Percentiles rank a stretch among this genome's conserved stretches.
Conservation (phyloP, 2,113 vertebrate genomes). For the Oncorhynchus mykiss region DNA sequence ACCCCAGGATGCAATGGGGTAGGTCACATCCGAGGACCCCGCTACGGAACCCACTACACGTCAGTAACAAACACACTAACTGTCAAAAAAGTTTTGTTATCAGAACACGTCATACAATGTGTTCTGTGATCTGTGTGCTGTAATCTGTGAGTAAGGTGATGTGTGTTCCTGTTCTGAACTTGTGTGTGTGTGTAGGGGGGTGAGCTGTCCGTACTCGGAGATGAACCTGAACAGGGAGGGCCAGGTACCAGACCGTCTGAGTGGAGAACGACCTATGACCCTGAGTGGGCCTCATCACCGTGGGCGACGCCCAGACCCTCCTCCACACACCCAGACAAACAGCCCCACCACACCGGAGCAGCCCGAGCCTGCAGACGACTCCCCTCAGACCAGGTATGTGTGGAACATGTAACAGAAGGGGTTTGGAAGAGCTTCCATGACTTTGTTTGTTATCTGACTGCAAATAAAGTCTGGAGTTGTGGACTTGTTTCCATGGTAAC, state of each 20-base stretch:
- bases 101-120: too few species aligned
- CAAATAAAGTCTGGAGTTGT: too few species aligned
- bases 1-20: conserved; percentile 86
- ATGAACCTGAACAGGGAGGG: conserved; percentile 83
- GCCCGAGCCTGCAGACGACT: conserved; percentile 58
- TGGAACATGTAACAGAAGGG: neutral
- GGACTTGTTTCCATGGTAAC: neutral
- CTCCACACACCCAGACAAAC: conserved; percentile 24
- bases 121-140: too few species aligned
- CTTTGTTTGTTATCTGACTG: neutral
- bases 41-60: conserved; percentile 89
- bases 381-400: conserved; percentile 71
- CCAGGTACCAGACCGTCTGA: conserved; percentile 81
- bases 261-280: conserved; percentile 73
- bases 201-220: conserved; percentile 88
- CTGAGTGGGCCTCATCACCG: conserved; percentile 62
- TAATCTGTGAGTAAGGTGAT: too few species aligned
- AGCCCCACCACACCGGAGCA: conserved; percentile 44
- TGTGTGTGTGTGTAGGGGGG: conserved; percentile 67
- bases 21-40: conserved; percentile 84
- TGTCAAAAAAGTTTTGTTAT: too few species aligned
- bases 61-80: conserved; percentile 33
- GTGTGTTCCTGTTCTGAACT: neutral
- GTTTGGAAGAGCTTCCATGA: neutral
- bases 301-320: conserved; percentile 61